phyloP scores from a whole-genome alignment of 2,797 vertebrate genomes.

The Scomberomorus guttatus region DNA sequence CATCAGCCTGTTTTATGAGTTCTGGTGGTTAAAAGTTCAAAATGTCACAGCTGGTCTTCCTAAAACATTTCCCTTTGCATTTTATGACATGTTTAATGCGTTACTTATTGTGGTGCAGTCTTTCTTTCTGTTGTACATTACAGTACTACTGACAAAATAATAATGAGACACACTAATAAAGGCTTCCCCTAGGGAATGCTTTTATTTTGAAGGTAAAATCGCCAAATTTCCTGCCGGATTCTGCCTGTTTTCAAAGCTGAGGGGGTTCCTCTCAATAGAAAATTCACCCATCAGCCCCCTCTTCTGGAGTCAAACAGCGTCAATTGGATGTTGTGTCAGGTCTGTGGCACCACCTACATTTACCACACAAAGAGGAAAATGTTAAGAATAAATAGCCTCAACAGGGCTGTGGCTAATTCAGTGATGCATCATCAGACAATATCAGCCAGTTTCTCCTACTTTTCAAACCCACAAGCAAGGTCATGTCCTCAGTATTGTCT shows the following conservation, averaged over 20 bases:
- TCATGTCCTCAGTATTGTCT: background rate
- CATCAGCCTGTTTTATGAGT: background rate
- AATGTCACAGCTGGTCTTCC: background rate
- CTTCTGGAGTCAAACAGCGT: slow-evolving; percentile 84
- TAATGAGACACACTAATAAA: background rate
- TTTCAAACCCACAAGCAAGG: too few relatives aligned
- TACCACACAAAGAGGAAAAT: slow-evolving; percentile 22
- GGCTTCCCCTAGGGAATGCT: slow-evolving; percentile 39
- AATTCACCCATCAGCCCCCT: slow-evolving; percentile 84
- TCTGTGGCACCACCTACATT: slow-evolving; percentile 50
- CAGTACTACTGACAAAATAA: background rate
- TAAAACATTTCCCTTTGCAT: background rate
- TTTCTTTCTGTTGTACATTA: background rate
- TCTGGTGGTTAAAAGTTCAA: background rate
- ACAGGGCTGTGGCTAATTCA: too few relatives aligned
- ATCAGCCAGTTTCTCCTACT: background rate
- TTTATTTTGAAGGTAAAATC: slow-evolving; percentile 73
- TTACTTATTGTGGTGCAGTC: accelerated
- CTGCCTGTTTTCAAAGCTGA: slow-evolving; percentile 65
- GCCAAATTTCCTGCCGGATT: slow-evolving; percentile 63
- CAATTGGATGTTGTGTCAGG: slow-evolving; percentile 51
- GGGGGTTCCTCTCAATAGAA: slow-evolving; percentile 86
- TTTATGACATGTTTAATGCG: background rate
- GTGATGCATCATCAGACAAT: too few relatives aligned
- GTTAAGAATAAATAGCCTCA: slow-evolving; percentile 21